Evolutionary conservation across 2,888 invertebrate genomes (phyloP), one percentile per base, ranked within the genome.

Genomic region (Sussaba pulchella): DNA sequence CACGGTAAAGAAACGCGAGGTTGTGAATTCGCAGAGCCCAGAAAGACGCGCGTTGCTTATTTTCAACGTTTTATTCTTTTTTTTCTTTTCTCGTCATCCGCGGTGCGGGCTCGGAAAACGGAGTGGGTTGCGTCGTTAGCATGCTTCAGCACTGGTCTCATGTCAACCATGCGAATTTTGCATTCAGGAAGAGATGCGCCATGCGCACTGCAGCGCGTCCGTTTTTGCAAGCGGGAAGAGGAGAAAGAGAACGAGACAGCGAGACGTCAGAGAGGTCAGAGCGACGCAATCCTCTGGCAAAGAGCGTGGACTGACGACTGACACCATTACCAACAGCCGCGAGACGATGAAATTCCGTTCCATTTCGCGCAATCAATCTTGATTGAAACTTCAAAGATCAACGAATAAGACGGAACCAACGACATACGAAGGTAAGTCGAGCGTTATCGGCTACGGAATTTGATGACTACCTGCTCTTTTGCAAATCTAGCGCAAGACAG

Each of bases 281-380:
- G 70, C 9, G 57, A 14, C 19, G 59, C 59, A 78, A 64, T 66
- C 57, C 52, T 43, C 71, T 19, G 19, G 24, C n/a, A n/a, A n/a
- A 26, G 59, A 43, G 57, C 26, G 26, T 26, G 36, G 50, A 45
- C 45, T n/a, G 61, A 43, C 78, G 73, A 59, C 76, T 81, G 74
- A 66, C 61, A 83, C 83, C 70, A 54, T 82, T 84, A 82, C 74
- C 72, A 77, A 84, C 81, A 83, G 70, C 75, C 81, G 78, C 84
- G 82, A 83, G 84, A 86, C 85, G 86, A 87, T n/a, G n/a, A n/a
- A n/a, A 89, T 87, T 86, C 86, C 88, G 86, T 88, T 89, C 86
- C 86, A 89, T 88, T 87, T 86, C 82, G 83, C 83, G 86, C 88
- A 89, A 89, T 89, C 89, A 88, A 89, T 88, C 87, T 85, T 89